phyloP scores from a whole-genome alignment of 1,140 invertebrate genomes.

The Platorchestia sp. region DNA sequence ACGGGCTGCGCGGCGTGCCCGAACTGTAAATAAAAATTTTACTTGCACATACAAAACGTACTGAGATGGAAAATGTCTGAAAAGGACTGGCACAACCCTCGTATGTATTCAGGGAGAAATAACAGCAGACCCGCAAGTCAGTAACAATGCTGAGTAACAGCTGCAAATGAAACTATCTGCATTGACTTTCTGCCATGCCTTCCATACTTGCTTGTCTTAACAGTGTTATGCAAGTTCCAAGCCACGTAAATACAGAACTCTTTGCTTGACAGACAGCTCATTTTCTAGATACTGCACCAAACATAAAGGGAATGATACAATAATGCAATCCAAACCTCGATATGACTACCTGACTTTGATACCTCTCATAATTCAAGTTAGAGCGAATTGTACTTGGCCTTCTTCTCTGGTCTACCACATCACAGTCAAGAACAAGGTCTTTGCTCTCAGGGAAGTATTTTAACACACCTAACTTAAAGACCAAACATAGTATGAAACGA shows the following conservation, averaged over 20 bases:
- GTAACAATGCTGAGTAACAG: too few species aligned
- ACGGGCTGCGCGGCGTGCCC: conserved; percentile 21
- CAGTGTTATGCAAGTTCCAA: not conserved
- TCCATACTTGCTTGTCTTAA: not conserved
- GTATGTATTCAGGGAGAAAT: too few species aligned
- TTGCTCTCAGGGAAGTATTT: too few species aligned
- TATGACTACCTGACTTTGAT: not conserved
- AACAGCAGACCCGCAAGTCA: too few species aligned
- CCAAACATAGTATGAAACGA: too few species aligned
- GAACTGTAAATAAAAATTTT: not conserved
- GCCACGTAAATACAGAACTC: not conserved
- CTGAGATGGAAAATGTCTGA: not conserved
- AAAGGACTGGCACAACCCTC: too few species aligned
- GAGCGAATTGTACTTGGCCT: not conserved
- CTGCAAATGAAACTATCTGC: too few species aligned
- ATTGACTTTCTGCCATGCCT: not conserved
- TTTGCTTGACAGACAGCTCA: not conserved
- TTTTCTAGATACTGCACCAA: not conserved
- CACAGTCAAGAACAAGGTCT: not conserved
- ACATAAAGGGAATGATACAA: not conserved
- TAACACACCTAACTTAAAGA: too few species aligned
- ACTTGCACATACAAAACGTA: not conserved
- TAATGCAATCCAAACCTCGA: not conserved
- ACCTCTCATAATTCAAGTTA: not conserved
- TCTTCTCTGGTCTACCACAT: not conserved